Evolutionary conservation across 2,888 invertebrate genomes (phyloP), one percentile per base, ranked within the genome.

Genomic region (Gari tellinella): DNA sequence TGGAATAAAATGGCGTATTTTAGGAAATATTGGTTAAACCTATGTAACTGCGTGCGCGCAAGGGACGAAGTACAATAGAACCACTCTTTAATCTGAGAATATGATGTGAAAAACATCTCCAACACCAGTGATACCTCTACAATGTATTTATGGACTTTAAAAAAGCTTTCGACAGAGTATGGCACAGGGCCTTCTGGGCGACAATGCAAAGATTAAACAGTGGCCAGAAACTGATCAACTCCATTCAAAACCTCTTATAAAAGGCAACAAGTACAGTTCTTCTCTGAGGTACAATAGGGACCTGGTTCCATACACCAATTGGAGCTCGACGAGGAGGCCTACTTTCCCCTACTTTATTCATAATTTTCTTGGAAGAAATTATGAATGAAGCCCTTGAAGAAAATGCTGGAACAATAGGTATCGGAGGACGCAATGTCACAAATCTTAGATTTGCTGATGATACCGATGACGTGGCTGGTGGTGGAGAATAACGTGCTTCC

Each of bases 371-470:
- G n/a, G n/a, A n/a, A n/a, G n/a, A n/a, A n/a, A n/a, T n/a, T n/a
- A n/a, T n/a, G n/a, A n/a, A n/a, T n/a, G n/a, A n/a, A n/a, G n/a
- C n/a, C n/a, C n/a, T n/a, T n/a, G n/a, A n/a, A n/a, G n/a, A n/a
- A n/a, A n/a, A n/a, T n/a, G n/a, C n/a, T n/a, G n/a, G n/a, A n/a
- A n/a, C n/a, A n/a, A n/a, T n/a, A n/a, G n/a, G n/a, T n/a, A n/a
- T n/a, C n/a, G n/a, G n/a, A n/a, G n/a, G n/a, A n/a, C n/a, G n/a
- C n/a, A 53, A 45, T 37, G 57, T 72, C 48, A 72, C 67, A 40
- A 74, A 70, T 62, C 57, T 63, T 25, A 41, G 53, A n/a, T 69
- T 66, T 56, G 73, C 58, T n/a, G 62, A 73, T 52, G 46, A 72
- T 38, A 67, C 72, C 1, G 76, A 76, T 45, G 55, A 56, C 10